A percentile compares a stretch with the other conserved stretches of the same genome.
These are phyloP conservation scores for Lasioglossum calceatum DNA, from an alignment of 2,888 invertebrate species.

Conservation along the genomic window DNA sequence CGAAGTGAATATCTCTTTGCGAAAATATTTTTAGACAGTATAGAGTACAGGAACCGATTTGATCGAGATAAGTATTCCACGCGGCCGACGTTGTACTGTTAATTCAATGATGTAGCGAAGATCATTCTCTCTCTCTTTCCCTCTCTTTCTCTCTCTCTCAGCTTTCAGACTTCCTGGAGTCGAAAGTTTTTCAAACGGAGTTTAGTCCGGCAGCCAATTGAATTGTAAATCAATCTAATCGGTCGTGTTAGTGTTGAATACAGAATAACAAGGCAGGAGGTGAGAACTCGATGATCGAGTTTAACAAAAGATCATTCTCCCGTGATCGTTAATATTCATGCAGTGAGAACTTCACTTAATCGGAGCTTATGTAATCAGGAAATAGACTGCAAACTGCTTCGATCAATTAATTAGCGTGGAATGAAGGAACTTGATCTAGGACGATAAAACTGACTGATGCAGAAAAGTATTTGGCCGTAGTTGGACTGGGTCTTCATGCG, in stretches of 20 bases:
- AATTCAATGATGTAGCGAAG: slow-evolving; percentile 3
- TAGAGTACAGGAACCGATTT: neutral
- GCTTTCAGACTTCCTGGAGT: neutral
- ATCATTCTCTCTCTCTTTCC: neutral
- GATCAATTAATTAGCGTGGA: neutral
- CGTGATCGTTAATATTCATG: neutral
- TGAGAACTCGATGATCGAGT: neutral
- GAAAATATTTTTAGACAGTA: neutral
- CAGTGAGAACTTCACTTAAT: neutral
- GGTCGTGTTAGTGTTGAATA: neutral
- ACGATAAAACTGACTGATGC: neutral
- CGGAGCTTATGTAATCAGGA: neutral
- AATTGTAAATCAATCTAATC: slow-evolving; percentile 1
- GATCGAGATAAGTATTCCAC: slow-evolving; percentile 11
- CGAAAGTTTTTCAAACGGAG: neutral
- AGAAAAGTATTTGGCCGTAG: neutral
- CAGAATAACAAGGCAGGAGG: neutral
- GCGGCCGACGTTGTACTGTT: slow-evolving; percentile 9
- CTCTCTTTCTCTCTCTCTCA: neutral
- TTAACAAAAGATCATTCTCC: neutral
- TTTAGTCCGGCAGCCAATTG: neutral
- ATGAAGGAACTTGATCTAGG: neutral
- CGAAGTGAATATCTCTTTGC: neutral
- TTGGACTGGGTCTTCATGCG: neutral
- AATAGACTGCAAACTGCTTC: neutral